Base-by-base conservation (phyloP, 2,113 vertebrate genomes). In the Rhegmatorhina hoffmannsi region DNA sequence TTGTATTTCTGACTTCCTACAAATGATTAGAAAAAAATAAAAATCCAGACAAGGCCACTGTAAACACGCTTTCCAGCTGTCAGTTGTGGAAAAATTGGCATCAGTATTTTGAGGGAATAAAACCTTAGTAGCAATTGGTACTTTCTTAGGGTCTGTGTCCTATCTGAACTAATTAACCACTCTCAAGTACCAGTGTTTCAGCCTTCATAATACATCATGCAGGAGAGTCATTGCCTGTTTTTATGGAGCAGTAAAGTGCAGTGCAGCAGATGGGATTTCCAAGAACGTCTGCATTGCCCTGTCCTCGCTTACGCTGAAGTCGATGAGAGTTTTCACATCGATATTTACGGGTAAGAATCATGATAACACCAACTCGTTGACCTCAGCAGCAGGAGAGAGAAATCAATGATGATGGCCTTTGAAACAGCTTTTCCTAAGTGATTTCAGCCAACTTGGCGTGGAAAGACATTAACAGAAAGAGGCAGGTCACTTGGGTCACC, bases 271-370 rank as follows among this genome's bases (percentile, higher is more conserved):
- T 81, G 59, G 52, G 34, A 59, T 86, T 93, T 94, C 86, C 68
- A 60, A 24, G 58, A 93, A 15, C 14, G 7, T 44, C 38, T 75
- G 23, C 13, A 13, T 28, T 84, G 52, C 67, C 38, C 68, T 81
- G 28, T 60, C 66, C 68, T 92, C 10, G 0, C 50, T 95, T 47
- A 15, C 0, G 4, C 67, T 70, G 87, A 53, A 85, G 70, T 47
- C 17, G 3, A 33, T 87, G 33, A 59, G 84, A 87, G 63, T 80
- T 94, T 90, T 63, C 70, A 62, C 87, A 29, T 88, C 1, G 3
- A 76, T 92, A 77, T 94, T 96, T 91, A 94, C 76, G 72, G 59
- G 38, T 17, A n/a, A 64, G 82, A 72, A 89, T 88, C 79, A 84
- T 4, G 7, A 40, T 62, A 74, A 80, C 38, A 23, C 52, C 43